A percentile compares a stretch with the other conserved stretches of the same genome.
phyloP scores from a whole-genome alignment of 2,113 vertebrate species.

The Nesoenas mayeri region DNA sequence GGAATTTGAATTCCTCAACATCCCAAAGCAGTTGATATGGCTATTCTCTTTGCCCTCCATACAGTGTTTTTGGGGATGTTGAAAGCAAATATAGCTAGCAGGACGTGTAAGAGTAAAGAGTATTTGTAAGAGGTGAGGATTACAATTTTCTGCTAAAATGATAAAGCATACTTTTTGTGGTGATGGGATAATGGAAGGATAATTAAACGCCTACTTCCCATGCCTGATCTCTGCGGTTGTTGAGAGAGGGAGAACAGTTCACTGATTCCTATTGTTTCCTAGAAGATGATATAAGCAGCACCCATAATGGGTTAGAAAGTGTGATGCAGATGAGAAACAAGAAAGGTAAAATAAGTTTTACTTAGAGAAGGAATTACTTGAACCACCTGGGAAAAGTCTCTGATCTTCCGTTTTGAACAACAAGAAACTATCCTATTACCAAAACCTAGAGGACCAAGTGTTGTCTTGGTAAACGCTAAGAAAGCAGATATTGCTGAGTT shows the following conservation, averaged over 20 bases:
- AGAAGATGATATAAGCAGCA: not conserved
- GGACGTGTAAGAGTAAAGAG: not conserved
- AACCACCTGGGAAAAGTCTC: not conserved
- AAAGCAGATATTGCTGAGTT: not conserved
- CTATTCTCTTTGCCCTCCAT: not conserved
- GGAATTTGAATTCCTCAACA: not conserved
- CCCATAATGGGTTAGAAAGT: not conserved
- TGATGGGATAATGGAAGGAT: slow-evolving; percentile 13
- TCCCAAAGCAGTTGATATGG: not conserved
- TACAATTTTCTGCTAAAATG: not conserved
- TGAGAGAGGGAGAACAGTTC: not conserved
- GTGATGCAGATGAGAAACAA: not conserved
- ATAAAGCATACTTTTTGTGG: not conserved
- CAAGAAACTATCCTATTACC: not conserved
- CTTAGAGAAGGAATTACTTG: not conserved
- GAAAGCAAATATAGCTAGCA: not conserved
- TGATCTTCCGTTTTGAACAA: not conserved
- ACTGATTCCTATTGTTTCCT: not conserved
- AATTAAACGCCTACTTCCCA: slow-evolving; percentile 25
- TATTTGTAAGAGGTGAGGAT: not conserved
- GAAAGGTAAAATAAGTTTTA: not conserved
- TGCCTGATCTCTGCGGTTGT: not conserved
- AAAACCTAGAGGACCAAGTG: not conserved
- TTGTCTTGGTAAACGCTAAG: not conserved
- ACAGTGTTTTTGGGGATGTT: not conserved